Evolutionary conservation across 2,888 invertebrate genomes (phyloP).

Genomic region (Lithophane socia): DNA sequence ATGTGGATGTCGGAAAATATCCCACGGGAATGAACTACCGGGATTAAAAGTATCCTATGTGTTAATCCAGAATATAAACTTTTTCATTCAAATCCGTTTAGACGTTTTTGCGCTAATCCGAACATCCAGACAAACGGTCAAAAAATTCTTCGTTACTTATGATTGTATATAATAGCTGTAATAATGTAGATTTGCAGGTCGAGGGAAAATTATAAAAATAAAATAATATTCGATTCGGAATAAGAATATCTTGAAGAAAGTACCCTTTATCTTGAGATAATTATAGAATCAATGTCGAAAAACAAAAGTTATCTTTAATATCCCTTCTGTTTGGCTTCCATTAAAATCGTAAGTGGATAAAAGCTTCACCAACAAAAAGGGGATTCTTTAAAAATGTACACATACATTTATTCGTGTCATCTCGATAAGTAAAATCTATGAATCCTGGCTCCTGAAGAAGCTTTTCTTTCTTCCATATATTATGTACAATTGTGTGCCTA

Average conservation of each 20-base stretch:
- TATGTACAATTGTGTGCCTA: conserved; percentile 25
- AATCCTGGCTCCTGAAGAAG: conserved; percentile 5
- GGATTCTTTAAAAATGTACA: conserved; percentile 39
- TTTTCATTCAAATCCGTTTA: neutral
- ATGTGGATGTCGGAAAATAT: neutral
- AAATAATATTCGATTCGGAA: neutral
- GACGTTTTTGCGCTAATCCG: neutral
- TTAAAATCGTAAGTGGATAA: conserved; percentile 49
- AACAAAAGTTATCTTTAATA: conserved; percentile 24
- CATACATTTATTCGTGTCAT: conserved; percentile 28
- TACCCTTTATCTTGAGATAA: conserved; percentile 5
- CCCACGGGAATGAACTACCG: neutral
- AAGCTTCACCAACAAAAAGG: conserved; percentile 30
- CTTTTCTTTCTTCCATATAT: conserved; percentile 19
- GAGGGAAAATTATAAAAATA: neutral
- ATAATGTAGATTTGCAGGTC: neutral
- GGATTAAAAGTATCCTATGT: neutral
- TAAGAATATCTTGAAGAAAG: neutral
- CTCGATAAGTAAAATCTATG: conserved; percentile 8
- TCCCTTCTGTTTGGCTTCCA: conserved; percentile 45
- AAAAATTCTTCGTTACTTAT: neutral
- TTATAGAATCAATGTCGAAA: conserved; percentile 31
- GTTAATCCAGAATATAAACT: neutral
- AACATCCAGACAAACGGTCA: neutral
- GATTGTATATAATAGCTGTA: no score